These are phyloP conservation scores for Sternarchorhynchus goeldii DNA, from an alignment of 2,797 vertebrate species.

Conservation along the genomic window DNA sequence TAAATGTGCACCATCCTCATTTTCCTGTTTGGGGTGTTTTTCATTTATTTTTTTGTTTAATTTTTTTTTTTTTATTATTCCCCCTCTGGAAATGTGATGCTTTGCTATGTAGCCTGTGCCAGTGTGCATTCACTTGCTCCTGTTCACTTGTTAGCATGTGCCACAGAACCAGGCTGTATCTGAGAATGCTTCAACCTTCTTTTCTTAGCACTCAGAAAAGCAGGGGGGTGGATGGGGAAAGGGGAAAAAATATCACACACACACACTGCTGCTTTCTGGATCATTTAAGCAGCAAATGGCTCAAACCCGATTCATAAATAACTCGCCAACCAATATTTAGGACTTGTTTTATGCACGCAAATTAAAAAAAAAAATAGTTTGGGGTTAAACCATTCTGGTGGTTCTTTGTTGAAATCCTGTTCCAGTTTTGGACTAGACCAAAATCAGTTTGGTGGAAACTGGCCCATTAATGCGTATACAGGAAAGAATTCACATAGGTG, in stretches of 20 bases:
- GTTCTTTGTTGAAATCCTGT: not conserved
- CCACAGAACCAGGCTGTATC: slow-evolving; percentile 48
- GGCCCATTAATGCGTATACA: not conserved
- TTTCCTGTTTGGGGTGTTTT: slow-evolving; percentile 40
- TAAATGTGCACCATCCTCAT: slow-evolving; percentile 40
- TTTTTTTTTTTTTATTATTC: not conserved
- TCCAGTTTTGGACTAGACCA: not conserved
- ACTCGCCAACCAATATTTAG: slow-evolving; percentile 22
- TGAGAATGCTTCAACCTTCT: slow-evolving; percentile 33
- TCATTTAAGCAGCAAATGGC: slow-evolving; percentile 25
- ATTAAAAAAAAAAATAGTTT: not conserved
- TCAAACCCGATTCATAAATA: slow-evolving; percentile 7
- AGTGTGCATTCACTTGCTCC: slow-evolving; percentile 40
- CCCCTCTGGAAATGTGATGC: slow-evolving; percentile 33
- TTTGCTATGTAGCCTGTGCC: slow-evolving; percentile 42
- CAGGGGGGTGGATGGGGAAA: no score
- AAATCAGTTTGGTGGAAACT: slow-evolving; percentile 1
- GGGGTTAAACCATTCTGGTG: not conserved
- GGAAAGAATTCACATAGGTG: slow-evolving; percentile 30
- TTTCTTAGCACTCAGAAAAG: slow-evolving; percentile 25
- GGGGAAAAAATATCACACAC: no score
- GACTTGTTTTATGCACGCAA: slow-evolving; percentile 21
- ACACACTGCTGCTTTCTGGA: slow-evolving; percentile 22
- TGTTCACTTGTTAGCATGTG: slow-evolving; percentile 47
- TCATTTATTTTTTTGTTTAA: slow-evolving; percentile 10